Percentiles rank a stretch among this genome's conserved stretches.
phyloP scores from a whole-genome alignment of 2,888 invertebrate genomes.

The Pheosia gnoma region DNA sequence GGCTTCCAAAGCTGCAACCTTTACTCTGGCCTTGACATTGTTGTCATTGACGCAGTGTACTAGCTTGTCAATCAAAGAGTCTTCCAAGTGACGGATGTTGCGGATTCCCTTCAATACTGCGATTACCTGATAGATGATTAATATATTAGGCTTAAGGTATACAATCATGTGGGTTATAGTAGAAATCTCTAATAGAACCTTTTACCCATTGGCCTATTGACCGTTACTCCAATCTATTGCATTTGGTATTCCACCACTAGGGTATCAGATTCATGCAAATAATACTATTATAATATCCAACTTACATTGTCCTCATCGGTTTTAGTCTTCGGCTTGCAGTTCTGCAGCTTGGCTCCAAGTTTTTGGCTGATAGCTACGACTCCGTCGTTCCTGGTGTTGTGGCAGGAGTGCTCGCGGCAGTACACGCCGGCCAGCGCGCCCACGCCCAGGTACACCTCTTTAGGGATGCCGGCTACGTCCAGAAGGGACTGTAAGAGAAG shows the following conservation, averaged over 20 bases:
- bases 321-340: slow-evolving; percentile 86
- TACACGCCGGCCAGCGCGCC: slow-evolving; percentile 89
- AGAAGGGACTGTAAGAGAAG: slow-evolving; percentile 77
- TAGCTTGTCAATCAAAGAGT: slow-evolving; percentile 84
- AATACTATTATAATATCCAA: too few species aligned
- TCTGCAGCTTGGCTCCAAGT: slow-evolving; percentile 86
- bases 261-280: too few species aligned
- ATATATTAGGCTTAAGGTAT: too few species aligned
- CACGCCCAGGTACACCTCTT: slow-evolving; percentile 88
- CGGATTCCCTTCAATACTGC: slow-evolving; percentile 92
- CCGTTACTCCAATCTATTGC: too few species aligned
- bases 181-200: too few species aligned
- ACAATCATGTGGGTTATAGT: too few species aligned
- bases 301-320: slow-evolving; percentile 86
- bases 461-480: slow-evolving; percentile 84
- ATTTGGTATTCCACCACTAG: too few species aligned
- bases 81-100: slow-evolving; percentile 88
- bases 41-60: slow-evolving; percentile 85
- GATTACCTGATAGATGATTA: slow-evolving; percentile 74
- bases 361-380: slow-evolving; percentile 86
- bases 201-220: too few species aligned
- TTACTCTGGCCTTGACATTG: slow-evolving; percentile 85
- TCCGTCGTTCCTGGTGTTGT: slow-evolving; percentile 72
- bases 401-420: slow-evolving; percentile 87
- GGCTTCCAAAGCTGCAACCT: slow-evolving; percentile 92